These are phyloP conservation scores for Clitarchus hookeri DNA, from an alignment of 2,888 invertebrate species.

Conservation along the genomic window DNA sequence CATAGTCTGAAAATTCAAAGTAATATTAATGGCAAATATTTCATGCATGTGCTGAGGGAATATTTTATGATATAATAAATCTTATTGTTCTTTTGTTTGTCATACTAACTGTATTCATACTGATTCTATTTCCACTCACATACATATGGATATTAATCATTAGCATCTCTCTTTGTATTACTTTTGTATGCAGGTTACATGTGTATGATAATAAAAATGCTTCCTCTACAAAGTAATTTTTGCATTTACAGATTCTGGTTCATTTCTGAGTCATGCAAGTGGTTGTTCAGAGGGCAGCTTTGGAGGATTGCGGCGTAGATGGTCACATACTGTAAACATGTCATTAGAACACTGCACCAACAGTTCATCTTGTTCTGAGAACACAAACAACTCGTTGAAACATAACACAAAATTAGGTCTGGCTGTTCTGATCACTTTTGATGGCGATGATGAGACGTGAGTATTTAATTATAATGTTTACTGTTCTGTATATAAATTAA, in stretches of 20 bases:
- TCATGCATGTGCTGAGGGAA: too few relatives aligned
- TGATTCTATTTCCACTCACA: background rate
- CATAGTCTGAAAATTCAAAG: too few relatives aligned
- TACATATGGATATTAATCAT: background rate
- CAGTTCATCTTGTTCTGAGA: constrained; percentile 42
- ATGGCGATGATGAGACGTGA: constrained; percentile 55
- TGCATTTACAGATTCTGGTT: constrained; percentile 25
- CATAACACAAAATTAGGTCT: constrained; percentile 64
- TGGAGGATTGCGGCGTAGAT: constrained; percentile 61
- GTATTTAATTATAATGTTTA: background rate
- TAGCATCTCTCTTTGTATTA: too few relatives aligned
- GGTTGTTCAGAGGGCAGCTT: constrained; percentile 53
- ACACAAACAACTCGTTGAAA: background rate
- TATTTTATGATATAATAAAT: too few relatives aligned
- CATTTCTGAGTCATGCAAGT: constrained; percentile 20
- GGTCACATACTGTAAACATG: constrained; percentile 60
- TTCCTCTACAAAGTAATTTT: background rate
- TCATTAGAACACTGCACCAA: constrained; percentile 58
- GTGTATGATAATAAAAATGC: background rate
- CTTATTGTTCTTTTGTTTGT: too few relatives aligned
- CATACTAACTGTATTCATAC: too few relatives aligned
- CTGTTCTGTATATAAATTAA: background rate
- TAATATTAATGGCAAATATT: too few relatives aligned
- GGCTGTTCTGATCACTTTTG: constrained; percentile 55
- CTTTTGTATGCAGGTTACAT: background rate